Evolutionary conservation across 2,797 vertebrate genomes (phyloP).

Genomic region (Lateolabrax maculatus): DNA sequence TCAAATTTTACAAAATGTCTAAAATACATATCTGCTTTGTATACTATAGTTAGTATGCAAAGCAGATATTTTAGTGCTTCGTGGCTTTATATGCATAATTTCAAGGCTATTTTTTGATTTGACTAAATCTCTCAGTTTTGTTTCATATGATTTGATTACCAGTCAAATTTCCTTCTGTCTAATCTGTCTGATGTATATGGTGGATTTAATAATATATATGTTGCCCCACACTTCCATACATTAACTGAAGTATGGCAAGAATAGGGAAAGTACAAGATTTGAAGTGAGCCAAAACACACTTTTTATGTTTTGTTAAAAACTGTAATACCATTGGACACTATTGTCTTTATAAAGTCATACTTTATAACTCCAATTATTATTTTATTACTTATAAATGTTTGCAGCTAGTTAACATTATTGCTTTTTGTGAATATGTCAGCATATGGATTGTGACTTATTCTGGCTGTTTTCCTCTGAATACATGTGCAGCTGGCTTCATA

Average conservation of each 20-base stretch:
- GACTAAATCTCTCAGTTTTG: too few species aligned
- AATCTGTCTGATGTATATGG: too few species aligned
- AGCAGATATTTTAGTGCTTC: too few species aligned
- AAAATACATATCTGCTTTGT: neutral
- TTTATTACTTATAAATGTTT: too few species aligned
- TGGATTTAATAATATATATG: neutral
- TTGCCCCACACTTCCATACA: neutral
- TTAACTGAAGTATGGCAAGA: neutral
- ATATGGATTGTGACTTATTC: neutral
- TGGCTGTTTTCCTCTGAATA: constrained; percentile 1
- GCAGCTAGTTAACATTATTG: neutral
- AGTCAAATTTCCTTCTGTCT: neutral
- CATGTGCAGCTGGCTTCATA: neutral
- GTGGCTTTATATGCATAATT: too few species aligned
- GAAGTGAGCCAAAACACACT: neutral
- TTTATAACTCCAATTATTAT: too few species aligned
- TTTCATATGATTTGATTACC: neutral
- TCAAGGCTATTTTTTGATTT: too few species aligned
- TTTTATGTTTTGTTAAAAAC: neutral
- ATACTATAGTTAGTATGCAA: too few species aligned
- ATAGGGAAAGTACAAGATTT: neutral
- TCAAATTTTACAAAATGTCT: neutral
- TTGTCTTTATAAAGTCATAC: too few species aligned
- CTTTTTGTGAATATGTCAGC: neutral
- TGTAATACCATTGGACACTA: neutral